phyloP scores from a whole-genome alignment of 2,797 vertebrate species.

The Sternotherus odoratus region DNA sequence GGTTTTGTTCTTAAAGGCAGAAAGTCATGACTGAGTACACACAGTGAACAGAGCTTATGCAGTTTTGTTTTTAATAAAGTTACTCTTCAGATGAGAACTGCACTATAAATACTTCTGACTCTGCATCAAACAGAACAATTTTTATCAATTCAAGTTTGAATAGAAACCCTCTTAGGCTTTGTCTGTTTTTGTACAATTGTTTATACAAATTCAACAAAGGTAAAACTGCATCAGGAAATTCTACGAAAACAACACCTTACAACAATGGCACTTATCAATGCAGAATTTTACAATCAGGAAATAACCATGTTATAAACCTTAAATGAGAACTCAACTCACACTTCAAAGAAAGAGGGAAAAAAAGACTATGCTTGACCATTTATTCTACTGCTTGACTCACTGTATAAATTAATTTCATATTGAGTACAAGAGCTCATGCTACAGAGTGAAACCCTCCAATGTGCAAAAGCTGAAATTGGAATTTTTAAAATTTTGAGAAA shows the following conservation, averaged over 20 bases:
- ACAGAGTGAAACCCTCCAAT: constrained; percentile 80
- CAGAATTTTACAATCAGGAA: constrained; percentile 80
- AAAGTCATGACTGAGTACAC: background rate
- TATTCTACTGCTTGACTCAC: constrained; percentile 78
- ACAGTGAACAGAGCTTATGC: background rate
- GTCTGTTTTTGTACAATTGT: constrained; percentile 80
- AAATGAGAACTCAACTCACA: constrained; percentile 79
- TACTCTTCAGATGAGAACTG: background rate
- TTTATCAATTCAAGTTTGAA: background rate
- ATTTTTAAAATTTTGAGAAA: constrained; percentile 77
- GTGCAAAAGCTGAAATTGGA: constrained; percentile 78
- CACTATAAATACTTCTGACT: background rate
- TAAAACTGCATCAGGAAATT: constrained; percentile 81
- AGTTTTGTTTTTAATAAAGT: background rate
- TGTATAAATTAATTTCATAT: constrained; percentile 78
- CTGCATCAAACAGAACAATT: background rate
- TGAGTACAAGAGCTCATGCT: constrained; percentile 81
- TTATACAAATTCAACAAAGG: constrained; percentile 88
- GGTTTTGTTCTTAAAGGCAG: background rate
- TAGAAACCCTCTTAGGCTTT: constrained; percentile 71
- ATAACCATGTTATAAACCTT: constrained; percentile 76
- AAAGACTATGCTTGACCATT: constrained; percentile 73
- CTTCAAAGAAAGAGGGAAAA: constrained; percentile 71
- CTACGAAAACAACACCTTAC: constrained; percentile 83
- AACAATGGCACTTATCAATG: constrained; percentile 86